These are phyloP conservation scores for Belgica antarctica DNA, from an alignment of 2,888 invertebrate genomes.

Conservation along the genomic window DNA sequence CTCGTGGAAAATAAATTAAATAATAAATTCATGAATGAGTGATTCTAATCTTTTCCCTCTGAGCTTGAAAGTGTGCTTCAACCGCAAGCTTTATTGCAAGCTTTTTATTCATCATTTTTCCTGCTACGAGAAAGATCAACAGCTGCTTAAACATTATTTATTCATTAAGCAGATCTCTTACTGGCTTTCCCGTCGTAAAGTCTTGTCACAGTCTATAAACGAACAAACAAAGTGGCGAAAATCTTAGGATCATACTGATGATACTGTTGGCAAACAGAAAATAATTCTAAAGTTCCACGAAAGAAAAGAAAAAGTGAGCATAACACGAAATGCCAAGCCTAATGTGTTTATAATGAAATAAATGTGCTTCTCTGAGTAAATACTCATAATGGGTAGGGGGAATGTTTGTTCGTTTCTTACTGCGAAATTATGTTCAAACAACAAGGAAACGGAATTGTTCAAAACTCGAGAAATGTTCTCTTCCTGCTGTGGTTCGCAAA, in stretches of 20 bases:
- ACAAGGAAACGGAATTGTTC: constrained; percentile 16
- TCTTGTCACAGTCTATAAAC: too few species aligned
- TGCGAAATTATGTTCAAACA: constrained; percentile 28
- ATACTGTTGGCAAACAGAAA: too few species aligned
- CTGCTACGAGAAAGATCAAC: not conserved
- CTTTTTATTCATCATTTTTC: constrained; percentile 2
- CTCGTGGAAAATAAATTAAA: too few species aligned
- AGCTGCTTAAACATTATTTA: constrained; percentile 7
- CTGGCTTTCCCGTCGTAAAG: not conserved
- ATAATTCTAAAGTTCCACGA: not conserved
- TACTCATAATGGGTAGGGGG: constrained; percentile 36
- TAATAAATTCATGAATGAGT: too few species aligned
- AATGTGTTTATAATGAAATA: constrained; percentile 43
- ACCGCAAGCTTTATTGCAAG: not conserved
- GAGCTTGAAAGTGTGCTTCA: too few species aligned
- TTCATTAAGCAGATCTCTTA: not conserved
- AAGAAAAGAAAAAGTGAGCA: not conserved
- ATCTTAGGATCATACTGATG: too few species aligned
- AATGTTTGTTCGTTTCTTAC: constrained; percentile 13
- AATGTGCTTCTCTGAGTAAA: constrained; percentile 32
- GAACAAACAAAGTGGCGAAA: too few species aligned
- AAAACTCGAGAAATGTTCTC: not conserved
- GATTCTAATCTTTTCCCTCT: too few species aligned
- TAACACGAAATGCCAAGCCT: not conserved
- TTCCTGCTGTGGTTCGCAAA: too few species aligned